Conservation (phyloP, 2,113 vertebrate genomes). For the Solea senegalensis region DNA sequence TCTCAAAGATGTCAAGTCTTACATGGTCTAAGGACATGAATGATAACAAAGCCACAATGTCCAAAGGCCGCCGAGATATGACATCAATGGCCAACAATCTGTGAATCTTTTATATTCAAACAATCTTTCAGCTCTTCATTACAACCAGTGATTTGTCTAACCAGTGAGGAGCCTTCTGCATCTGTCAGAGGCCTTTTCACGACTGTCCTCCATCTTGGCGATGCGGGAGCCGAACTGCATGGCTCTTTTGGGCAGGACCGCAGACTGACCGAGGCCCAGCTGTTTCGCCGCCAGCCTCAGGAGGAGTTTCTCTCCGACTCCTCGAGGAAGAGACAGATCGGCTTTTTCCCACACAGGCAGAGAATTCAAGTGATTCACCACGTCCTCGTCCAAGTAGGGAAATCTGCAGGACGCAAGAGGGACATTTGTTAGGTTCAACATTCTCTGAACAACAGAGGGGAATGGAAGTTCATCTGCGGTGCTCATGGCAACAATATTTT, state of each 20-base stretch:
- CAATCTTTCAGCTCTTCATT: not conserved
- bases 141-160: constrained; percentile 24
- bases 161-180: constrained; percentile 84
- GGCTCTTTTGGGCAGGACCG: constrained; percentile 91
- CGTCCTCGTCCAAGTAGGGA: constrained; percentile 94
- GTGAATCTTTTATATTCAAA: not conserved
- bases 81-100: not conserved
- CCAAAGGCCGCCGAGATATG: not conserved
- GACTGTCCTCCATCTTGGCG: constrained; percentile 89
- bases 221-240: constrained; percentile 97
- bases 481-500: too few relatives aligned
- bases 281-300: constrained; percentile 85
- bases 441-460: too few relatives aligned
- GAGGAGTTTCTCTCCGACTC: constrained; percentile 93
- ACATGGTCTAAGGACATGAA: constrained; percentile 72
- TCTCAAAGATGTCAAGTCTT: constrained; percentile 60
- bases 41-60: too few relatives aligned
- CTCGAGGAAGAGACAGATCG: constrained; percentile 88
- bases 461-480: too few relatives aligned
- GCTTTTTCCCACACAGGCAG: constrained; percentile 89
- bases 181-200: constrained; percentile 89
- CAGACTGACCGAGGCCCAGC: constrained; percentile 83
- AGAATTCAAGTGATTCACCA: constrained; percentile 90
- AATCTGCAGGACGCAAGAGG: constrained; percentile 79
- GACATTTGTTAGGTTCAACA: not conserved